Conservation (phyloP, 1,140 invertebrate species). For the Aphelenchoides avenae region DNA sequence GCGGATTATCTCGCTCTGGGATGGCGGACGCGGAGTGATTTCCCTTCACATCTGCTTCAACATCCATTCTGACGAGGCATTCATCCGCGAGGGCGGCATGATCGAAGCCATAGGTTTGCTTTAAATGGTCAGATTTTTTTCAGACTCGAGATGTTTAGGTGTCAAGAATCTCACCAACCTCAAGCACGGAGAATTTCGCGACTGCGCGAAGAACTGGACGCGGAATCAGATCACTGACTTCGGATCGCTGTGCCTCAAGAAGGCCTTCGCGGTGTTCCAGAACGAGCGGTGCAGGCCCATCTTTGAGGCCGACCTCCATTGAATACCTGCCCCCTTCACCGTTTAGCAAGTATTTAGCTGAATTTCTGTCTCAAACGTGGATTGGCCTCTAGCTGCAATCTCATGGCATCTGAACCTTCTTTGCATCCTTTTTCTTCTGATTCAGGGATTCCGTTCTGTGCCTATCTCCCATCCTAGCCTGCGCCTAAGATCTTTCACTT, state of each 20-base stretch:
- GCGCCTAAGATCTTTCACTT: too few relatives aligned
- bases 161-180: slow-evolving; percentile 74
- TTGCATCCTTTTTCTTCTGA: too few relatives aligned
- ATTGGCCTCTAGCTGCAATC: too few relatives aligned
- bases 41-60: slow-evolving; percentile 87
- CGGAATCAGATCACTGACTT: slow-evolving; percentile 69
- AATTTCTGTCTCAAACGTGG: too few relatives aligned
- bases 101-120: slow-evolving; percentile 74
- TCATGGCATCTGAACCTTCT: too few relatives aligned
- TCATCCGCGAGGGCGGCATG: slow-evolving; percentile 85
- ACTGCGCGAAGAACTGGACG: slow-evolving; percentile 71
- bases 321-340: too few relatives aligned
- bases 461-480: too few relatives aligned
- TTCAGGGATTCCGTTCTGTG: too few relatives aligned
- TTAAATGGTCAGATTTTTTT: not conserved
- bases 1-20: slow-evolving; percentile 82
- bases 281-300: slow-evolving; percentile 70
- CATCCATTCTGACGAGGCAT: slow-evolving; percentile 82
- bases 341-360: too few relatives aligned
- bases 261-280: slow-evolving; percentile 77
- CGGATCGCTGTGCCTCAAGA: slow-evolving; percentile 76
- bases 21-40: slow-evolving; percentile 74
- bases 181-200: slow-evolving; percentile 78
- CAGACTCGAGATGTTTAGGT: slow-evolving; percentile 50
- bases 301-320: slow-evolving; percentile 69